Conservation (phyloP, 2,797 vertebrate genomes). For the Sebastes paucispinis region DNA sequence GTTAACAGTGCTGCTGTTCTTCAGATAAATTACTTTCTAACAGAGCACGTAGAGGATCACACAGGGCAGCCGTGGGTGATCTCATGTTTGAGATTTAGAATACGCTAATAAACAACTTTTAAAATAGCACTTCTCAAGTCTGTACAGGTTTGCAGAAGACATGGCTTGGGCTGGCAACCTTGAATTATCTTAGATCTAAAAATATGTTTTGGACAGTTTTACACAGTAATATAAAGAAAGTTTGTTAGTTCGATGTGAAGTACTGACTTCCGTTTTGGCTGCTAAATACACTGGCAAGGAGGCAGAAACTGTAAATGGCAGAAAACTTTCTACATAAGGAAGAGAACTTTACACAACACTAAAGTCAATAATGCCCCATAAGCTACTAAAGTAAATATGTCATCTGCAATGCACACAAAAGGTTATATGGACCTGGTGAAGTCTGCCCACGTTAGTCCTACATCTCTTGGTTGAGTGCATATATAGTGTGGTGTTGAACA, state of each 20-base stretch:
- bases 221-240: background rate
- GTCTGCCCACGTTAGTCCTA: background rate
- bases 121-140: background rate
- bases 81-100: background rate
- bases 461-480: background rate
- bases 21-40: background rate
- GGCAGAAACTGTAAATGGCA: background rate
- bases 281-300: background rate
- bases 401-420: background rate
- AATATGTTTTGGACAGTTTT: background rate
- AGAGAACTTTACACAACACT: background rate
- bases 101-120: background rate
- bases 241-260: background rate
- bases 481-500: background rate
- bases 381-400: background rate
- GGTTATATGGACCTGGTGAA: background rate
- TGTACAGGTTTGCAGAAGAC: background rate
- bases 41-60: background rate
- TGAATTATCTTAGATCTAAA: background rate
- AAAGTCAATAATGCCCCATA: background rate
- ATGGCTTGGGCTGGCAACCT: background rate
- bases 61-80: background rate
- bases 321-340: background rate
- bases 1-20: background rate
- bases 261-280: slow-evolving; percentile 1